phyloP scores from a whole-genome alignment of 1,140 invertebrate species.

The Bilobella aurantiaca region DNA sequence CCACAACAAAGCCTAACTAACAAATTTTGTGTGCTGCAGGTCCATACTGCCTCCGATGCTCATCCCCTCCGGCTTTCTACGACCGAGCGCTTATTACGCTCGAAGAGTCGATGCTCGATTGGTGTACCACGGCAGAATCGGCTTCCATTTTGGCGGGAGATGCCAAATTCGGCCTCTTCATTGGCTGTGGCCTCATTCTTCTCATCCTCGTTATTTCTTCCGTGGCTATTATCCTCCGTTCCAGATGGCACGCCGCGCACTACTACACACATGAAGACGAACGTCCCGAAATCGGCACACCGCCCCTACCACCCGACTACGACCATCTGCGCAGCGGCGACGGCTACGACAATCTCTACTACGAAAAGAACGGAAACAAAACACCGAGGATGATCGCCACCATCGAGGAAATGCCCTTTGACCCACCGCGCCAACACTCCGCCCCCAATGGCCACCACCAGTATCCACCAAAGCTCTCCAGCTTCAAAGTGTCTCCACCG shows the following conservation, averaged over 20 bases:
- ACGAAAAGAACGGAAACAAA: conserved; percentile 14
- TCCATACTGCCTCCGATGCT: conserved; percentile 28
- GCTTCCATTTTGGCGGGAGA: conserved; percentile 31
- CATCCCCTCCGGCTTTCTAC: conserved; percentile 16
- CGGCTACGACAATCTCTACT: conserved; percentile 27
- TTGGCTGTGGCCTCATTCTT: conserved; percentile 37
- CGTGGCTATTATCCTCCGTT: conserved; percentile 39
- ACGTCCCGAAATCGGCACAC: conserved; percentile 36
- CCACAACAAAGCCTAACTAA: too few species aligned
- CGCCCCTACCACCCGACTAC: conserved; percentile 24
- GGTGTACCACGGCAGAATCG: conserved; percentile 24
- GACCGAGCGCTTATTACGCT: conserved; percentile 23
- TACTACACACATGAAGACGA: conserved; percentile 65
- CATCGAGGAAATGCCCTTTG: conserved; percentile 27
- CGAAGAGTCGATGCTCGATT: conserved; percentile 24
- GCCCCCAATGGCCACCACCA: not conserved
- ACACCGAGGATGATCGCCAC: conserved; percentile 28
- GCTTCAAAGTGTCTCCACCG: conserved; percentile 4
- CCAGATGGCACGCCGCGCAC: conserved; percentile 52
- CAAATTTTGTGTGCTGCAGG: conserved; percentile 15
- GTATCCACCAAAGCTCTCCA: not conserved
- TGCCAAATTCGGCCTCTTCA: conserved; percentile 38
- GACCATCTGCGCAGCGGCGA: conserved; percentile 11
- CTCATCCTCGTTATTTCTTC: conserved; percentile 38
- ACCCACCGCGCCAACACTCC: not conserved